These are phyloP conservation scores for Augiades crinisus DNA, from an alignment of 2,888 invertebrate genomes.

Conservation along the genomic window DNA sequence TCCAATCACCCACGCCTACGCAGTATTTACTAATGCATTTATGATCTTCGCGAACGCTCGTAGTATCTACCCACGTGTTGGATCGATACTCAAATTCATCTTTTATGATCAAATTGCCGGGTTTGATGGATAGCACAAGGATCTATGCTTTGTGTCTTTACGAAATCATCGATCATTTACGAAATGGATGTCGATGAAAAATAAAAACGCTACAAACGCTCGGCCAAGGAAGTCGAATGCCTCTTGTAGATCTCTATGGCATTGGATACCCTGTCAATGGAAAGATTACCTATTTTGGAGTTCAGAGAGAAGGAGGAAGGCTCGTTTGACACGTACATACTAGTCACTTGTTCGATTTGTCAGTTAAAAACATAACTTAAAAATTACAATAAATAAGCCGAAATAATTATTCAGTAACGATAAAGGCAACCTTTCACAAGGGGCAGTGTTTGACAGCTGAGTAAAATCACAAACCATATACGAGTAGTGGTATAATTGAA, in stretches of 20 bases:
- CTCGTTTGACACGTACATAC: too few species aligned
- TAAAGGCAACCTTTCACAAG: constrained; percentile 3
- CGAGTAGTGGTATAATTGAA: constrained; percentile 41
- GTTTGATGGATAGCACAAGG: neutral
- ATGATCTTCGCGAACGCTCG: constrained; percentile 54
- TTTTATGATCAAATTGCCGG: constrained; percentile 11
- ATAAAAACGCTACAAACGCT: too few species aligned
- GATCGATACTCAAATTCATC: constrained; percentile 40
- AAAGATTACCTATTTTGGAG: too few species aligned
- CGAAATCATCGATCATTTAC: neutral
- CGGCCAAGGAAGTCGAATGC: too few species aligned
- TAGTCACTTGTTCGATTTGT: too few species aligned
- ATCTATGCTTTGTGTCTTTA: neutral
- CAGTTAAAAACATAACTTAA: too few species aligned
- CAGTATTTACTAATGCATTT: constrained; percentile 66
- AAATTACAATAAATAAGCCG: too few species aligned
- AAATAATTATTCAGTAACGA: too few species aligned
- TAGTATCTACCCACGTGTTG: constrained; percentile 47
- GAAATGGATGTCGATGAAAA: too few species aligned
- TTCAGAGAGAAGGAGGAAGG: too few species aligned
- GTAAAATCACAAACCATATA: constrained; percentile 15
- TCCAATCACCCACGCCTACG: constrained; percentile 66
- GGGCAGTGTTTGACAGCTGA: constrained; percentile 13
- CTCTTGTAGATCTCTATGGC: too few species aligned
- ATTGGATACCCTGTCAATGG: too few species aligned